Evolutionary conservation across 2,888 invertebrate species (phyloP).

Genomic region (Drosophila limbata): DNA sequence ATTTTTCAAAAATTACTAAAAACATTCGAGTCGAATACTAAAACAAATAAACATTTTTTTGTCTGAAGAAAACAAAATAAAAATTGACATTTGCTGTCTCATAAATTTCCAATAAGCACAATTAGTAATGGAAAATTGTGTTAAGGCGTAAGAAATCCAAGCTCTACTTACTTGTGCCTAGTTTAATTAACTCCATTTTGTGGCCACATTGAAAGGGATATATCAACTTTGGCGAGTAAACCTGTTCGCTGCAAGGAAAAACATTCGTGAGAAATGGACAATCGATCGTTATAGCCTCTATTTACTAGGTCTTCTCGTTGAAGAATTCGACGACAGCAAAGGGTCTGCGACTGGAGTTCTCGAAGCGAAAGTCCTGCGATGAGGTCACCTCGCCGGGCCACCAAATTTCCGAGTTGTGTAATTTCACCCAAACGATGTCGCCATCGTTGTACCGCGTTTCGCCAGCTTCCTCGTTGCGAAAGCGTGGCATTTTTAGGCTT

Average conservation of each 20-base stretch:
- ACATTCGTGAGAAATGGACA: not conserved
- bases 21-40: too few species aligned
- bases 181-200: constrained; percentile 92
- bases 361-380: constrained; percentile 88
- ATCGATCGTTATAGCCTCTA: not conserved
- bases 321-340: constrained; percentile 94
- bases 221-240: constrained; percentile 90
- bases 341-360: constrained; percentile 89
- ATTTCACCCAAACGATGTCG: constrained; percentile 94
- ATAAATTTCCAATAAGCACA: too few species aligned
- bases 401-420: constrained; percentile 89
- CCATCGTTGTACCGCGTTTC: constrained; percentile 87
- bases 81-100: too few species aligned
- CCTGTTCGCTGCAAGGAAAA: constrained; percentile 89
- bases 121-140: too few species aligned
- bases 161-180: constrained; percentile 89
- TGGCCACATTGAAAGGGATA: constrained; percentile 91
- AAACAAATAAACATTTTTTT: too few species aligned
- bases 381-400: constrained; percentile 94
- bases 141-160: too few species aligned
- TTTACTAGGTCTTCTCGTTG: constrained; percentile 93
- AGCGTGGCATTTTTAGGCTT: constrained; percentile 61
- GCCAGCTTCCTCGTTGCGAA: constrained; percentile 46
- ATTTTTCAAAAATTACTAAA: too few species aligned
- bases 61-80: too few species aligned